Conservation (phyloP, 2,888 invertebrate genomes). For the Calameuta pallipes region DNA sequence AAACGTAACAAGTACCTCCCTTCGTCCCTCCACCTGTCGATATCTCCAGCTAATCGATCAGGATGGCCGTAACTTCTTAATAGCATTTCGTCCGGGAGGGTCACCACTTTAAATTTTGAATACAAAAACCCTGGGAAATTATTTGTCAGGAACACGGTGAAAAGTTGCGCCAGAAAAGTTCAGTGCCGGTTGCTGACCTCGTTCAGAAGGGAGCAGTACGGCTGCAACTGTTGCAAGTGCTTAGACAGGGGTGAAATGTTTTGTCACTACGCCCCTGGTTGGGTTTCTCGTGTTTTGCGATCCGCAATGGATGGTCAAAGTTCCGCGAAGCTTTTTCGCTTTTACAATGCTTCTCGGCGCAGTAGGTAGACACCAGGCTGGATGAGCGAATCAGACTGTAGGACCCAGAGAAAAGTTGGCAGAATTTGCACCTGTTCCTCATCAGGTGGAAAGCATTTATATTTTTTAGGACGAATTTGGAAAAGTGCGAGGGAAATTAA, state of each 20-base stretch:
- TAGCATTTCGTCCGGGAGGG: neutral
- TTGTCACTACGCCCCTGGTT: constrained; percentile 7
- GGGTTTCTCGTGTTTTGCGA: constrained; percentile 16
- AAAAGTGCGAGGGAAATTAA: neutral
- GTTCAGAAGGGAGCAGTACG: neutral
- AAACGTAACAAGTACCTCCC: neutral
- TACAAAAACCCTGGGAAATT: neutral
- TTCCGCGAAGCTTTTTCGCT: constrained; percentile 5
- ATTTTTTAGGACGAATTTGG: neutral
- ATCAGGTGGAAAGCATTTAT: neutral
- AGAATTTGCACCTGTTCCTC: neutral
- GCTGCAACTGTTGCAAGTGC: neutral
- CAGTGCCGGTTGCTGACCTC: neutral
- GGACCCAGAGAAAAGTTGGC: neutral
- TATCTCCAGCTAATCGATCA: neutral
- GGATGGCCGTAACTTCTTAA: neutral
- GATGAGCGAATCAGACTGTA: neutral
- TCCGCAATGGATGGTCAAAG: constrained; percentile 20
- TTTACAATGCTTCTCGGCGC: neutral
- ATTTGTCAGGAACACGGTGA: neutral
- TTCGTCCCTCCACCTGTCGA: neutral
- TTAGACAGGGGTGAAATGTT: constrained; percentile 14
- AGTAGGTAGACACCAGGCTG: neutral
- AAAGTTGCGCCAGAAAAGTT: neutral
- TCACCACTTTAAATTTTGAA: neutral